A percentile compares a stretch with the other conserved stretches of the same genome.
Conservation (phyloP, 2,797 vertebrate genomes). For the Enteromius viviparus region DNA sequence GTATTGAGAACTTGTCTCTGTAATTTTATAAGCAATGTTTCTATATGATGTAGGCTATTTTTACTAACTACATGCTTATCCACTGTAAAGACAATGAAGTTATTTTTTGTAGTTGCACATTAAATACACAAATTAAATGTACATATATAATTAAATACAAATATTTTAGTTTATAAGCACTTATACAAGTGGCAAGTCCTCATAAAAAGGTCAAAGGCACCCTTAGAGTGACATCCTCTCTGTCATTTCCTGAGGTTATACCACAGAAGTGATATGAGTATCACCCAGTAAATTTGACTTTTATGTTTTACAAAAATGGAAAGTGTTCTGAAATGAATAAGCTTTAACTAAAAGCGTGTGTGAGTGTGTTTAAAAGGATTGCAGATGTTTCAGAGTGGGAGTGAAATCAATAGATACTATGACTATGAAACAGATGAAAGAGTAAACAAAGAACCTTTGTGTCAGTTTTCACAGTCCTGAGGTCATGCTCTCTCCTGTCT, state of each 20-base stretch:
- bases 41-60: neutral
- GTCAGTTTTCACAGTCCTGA: neutral
- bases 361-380: neutral
- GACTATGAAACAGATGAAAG: neutral
- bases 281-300: neutral
- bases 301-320: no score
- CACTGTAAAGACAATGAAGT: neutral
- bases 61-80: neutral
- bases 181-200: neutral
- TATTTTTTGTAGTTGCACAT: constrained; percentile 55
- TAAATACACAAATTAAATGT: neutral
- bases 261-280: neutral
- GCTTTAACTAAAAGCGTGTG: neutral
- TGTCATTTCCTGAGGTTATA: neutral
- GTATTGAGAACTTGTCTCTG: neutral
- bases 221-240: neutral
- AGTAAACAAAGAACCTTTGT: neutral
- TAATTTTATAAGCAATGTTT: neutral
- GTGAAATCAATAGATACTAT: neutral
- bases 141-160: neutral
- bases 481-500: neutral
- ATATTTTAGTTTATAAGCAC: neutral
- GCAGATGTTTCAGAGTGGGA: neutral
- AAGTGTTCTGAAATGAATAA: neutral
- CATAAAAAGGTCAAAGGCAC: neutral